Percentiles rank a stretch among this genome's conserved stretches.
Evolutionary conservation across 2,797 vertebrate species (phyloP).

Genomic region (Notolabrus celidotus): DNA sequence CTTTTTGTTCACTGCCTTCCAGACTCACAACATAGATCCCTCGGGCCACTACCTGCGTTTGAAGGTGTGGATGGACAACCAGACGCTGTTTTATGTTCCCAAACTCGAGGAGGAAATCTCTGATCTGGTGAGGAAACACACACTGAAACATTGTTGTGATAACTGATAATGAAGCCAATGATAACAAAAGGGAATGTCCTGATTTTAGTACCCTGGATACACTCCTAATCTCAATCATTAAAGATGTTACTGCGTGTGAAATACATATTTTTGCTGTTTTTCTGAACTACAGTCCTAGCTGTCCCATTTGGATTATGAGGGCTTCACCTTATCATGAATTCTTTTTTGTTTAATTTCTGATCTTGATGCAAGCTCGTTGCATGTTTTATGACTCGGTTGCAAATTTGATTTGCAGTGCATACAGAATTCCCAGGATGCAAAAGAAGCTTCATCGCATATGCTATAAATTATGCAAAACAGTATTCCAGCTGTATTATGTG

Average conservation of each 20-base stretch:
- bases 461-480: slow-evolving; percentile 76
- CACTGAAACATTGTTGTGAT: background rate
- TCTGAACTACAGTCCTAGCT: background rate
- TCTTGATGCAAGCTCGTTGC: slow-evolving; percentile 35
- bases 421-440: slow-evolving; percentile 59
- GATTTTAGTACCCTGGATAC: background rate
- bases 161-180: background rate
- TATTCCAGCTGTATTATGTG: slow-evolving; percentile 22
- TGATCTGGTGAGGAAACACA: slow-evolving; percentile 89
- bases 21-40: slow-evolving; percentile 90
- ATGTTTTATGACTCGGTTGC: slow-evolving; percentile 67
- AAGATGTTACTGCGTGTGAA: too few relatives aligned
- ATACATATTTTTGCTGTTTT: too few relatives aligned
- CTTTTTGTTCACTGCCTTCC: slow-evolving; percentile 4
- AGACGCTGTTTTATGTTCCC: slow-evolving; percentile 89
- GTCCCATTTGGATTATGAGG: slow-evolving; percentile 25
- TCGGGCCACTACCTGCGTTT: slow-evolving; percentile 90
- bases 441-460: slow-evolving; percentile 40
- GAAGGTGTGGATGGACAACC: slow-evolving; percentile 89
- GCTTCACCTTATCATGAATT: slow-evolving; percentile 43
- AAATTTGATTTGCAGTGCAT: slow-evolving; percentile 54
- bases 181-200: background rate
- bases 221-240: too few relatives aligned
- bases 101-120: slow-evolving; percentile 93
- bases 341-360: slow-evolving; percentile 31